Conservation (phyloP, 2,888 invertebrate genomes). For the Vesta saturnalis region DNA sequence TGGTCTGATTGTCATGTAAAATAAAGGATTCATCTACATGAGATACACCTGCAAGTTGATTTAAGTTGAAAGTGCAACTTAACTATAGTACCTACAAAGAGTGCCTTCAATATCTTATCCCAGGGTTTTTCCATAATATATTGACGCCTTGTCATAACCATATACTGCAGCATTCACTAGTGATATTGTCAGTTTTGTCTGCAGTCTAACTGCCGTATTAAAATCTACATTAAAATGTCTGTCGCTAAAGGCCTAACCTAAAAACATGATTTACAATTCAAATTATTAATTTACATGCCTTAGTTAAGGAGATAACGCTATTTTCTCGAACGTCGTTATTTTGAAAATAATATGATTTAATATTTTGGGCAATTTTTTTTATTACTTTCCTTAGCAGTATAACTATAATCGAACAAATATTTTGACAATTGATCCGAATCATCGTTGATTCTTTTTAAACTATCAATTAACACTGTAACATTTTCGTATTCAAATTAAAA, state of each 20-base stretch:
- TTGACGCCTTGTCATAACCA: not conserved
- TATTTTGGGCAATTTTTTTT: constrained; percentile 45
- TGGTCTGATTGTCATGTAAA: not conserved
- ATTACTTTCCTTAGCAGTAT: constrained; percentile 44
- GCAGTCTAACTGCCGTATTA: constrained; percentile 47
- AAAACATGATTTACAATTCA: not conserved
- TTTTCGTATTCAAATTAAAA: too few relatives aligned
- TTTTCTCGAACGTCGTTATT: constrained; percentile 42
- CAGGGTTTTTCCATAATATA: constrained; percentile 46
- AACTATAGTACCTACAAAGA: too few relatives aligned
- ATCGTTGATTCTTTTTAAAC: constrained; percentile 53
- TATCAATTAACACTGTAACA: too few relatives aligned
- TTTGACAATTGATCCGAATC: constrained; percentile 51
- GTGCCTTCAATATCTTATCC: not conserved
- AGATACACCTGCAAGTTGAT: constrained; percentile 7
- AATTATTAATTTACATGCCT: constrained; percentile 46
- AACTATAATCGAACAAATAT: constrained; percentile 49
- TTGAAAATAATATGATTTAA: constrained; percentile 51
- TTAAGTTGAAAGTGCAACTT: too few relatives aligned
- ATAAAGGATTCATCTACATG: constrained; percentile 20
- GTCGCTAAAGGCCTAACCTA: constrained; percentile 68
- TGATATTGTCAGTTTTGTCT: constrained; percentile 55
- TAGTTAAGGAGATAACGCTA: constrained; percentile 46
- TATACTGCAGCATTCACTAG: constrained; percentile 62
- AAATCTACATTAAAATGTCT: constrained; percentile 63